phyloP scores from a whole-genome alignment of 2,113 vertebrate genomes.

The Tyto alba region DNA sequence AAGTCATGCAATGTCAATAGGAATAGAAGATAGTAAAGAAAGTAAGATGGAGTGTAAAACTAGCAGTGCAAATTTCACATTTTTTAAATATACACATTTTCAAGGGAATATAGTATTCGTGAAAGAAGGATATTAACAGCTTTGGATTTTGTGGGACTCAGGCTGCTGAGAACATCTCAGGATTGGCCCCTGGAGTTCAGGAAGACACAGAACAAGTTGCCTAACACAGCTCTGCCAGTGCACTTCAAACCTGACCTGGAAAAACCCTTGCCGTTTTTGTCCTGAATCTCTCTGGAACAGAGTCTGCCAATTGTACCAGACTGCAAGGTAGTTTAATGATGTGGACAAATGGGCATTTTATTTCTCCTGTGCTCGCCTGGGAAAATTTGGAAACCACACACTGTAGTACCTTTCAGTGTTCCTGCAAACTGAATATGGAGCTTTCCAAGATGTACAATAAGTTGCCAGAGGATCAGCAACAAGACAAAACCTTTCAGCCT shows the following conservation, averaged over 20 bases:
- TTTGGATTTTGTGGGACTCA: not conserved
- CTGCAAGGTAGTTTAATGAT: not conserved
- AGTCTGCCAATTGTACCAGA: not conserved
- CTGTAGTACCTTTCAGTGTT: not conserved
- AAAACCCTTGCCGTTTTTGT: not conserved
- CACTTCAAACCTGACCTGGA: not conserved
- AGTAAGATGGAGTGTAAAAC: not conserved
- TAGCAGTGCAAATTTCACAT: not conserved
- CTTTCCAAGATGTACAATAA: not conserved
- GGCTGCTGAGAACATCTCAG: not conserved
- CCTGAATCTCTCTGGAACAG: not conserved
- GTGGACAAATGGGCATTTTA: not conserved
- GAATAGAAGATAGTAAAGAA: not conserved
- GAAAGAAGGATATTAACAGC: not conserved
- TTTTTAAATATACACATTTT: not conserved
- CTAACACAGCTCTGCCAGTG: not conserved
- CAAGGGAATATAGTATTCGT: not conserved
- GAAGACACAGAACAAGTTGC: not conserved
- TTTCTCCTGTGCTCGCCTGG: not conserved
- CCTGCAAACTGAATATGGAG: not conserved
- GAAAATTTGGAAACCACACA: constrained; percentile 9
- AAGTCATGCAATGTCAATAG: not conserved
- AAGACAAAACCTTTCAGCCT: constrained; percentile 2
- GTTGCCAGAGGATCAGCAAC: not conserved
- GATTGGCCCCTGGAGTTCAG: not conserved